A percentile compares a stretch with the other conserved stretches of the same genome.
Conservation (phyloP, 2,888 invertebrate genomes). For the Lasioglossum oenotherae region DNA sequence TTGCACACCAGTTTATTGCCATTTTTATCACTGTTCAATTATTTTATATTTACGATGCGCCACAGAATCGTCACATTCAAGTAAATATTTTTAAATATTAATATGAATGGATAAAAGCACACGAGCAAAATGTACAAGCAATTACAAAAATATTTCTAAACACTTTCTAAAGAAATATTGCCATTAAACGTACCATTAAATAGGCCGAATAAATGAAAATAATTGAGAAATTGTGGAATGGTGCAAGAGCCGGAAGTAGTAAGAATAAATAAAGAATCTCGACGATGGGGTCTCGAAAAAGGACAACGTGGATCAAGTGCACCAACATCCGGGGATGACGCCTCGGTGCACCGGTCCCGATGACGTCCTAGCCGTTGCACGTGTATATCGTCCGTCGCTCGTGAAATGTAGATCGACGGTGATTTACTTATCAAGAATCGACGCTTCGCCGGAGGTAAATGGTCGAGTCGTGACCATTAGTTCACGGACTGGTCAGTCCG, state of each 20-base stretch:
- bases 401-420: conserved; percentile 86
- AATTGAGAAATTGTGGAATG: neutral
- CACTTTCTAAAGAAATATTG: no score
- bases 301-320: conserved; percentile 33
- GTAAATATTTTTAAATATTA: no score
- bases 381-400: conserved; percentile 80
- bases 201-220: neutral
- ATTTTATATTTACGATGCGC: neutral
- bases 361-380: conserved; percentile 49
- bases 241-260: neutral
- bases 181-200: neutral
- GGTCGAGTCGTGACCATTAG: conserved; percentile 87
- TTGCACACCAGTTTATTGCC: neutral
- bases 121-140: no score
- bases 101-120: no score
- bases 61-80: no score
- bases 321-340: conserved; percentile 52
- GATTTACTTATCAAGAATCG: conserved; percentile 87
- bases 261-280: conserved; percentile 15
- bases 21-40: neutral
- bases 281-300: neutral
- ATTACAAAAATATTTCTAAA: no score
- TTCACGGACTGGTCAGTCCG: conserved; percentile 73
- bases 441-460: conserved; percentile 87
- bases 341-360: conserved; percentile 6